Percentiles rank a stretch among this genome's conserved stretches.
phyloP scores from a whole-genome alignment of 2,888 invertebrate species.

The Lampropteryx suffumata region DNA sequence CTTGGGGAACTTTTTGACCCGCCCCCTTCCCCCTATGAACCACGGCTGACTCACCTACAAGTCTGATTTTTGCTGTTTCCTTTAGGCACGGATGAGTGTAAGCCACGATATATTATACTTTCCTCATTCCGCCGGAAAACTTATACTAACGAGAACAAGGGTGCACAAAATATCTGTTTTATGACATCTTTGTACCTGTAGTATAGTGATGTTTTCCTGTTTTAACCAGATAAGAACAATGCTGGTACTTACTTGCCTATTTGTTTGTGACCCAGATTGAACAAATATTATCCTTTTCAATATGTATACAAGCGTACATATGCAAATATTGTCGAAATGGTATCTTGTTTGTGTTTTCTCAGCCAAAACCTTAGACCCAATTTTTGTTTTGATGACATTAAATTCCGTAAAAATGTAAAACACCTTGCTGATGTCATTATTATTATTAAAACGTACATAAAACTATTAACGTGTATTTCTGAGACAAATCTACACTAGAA shows the following conservation, averaged over 20 bases:
- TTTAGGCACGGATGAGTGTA: conserved; percentile 1
- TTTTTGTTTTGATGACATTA: no score
- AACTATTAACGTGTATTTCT: no score
- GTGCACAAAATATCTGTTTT: conserved; percentile 14
- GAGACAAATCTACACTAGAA: no score
- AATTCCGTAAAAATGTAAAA: no score
- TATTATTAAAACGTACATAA: no score
- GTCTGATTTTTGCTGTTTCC: background rate
- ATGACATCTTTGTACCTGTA: conserved; percentile 8
- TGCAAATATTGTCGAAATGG: background rate
- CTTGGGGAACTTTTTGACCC: no score
- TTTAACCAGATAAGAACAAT: background rate
- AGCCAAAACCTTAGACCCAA: background rate
- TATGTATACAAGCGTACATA: background rate
- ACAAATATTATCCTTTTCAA: background rate
- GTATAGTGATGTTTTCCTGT: conserved; percentile 11
- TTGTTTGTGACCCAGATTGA: conserved; percentile 9
- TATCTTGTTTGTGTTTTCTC: background rate
- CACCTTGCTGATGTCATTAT: no score
- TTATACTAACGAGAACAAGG: conserved; percentile 4
- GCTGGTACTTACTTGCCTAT: background rate
- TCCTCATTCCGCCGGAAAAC: conserved; percentile 6
- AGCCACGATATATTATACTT: conserved; percentile 10
- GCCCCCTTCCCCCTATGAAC: no score
- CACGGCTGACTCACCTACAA: conserved; percentile 23